These are phyloP conservation scores for Oncorhynchus kisutch DNA, from an alignment of 2,113 vertebrate species.

Conservation along the genomic window DNA sequence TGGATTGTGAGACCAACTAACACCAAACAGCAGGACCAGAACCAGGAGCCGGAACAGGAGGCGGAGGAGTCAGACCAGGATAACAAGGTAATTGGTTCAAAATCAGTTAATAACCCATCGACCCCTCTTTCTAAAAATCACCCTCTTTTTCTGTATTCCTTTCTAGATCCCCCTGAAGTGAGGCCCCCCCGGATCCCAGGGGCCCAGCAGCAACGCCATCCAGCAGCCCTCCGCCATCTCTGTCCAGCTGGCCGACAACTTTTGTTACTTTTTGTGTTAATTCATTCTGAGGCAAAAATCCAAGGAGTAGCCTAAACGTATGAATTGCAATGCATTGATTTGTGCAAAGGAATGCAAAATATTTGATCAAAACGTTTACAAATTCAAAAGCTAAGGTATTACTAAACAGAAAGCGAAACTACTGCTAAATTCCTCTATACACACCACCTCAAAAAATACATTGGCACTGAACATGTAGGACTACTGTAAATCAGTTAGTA, in stretches of 20 bases:
- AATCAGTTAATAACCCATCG: not conserved
- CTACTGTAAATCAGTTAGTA: not conserved
- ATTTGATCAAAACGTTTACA: no score
- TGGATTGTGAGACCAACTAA: constrained; percentile 56
- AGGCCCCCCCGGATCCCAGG: constrained; percentile 31
- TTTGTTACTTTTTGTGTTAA: no score
- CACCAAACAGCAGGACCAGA: not conserved
- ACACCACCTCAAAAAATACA: no score
- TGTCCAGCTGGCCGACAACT: constrained; percentile 11
- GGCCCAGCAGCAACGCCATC: constrained; percentile 12
- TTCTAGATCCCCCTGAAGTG: constrained; percentile 36
- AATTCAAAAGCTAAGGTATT: no score
- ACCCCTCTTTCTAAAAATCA: not conserved
- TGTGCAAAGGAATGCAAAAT: no score
- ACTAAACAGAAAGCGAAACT: no score
- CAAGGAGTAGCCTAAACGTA: no score
- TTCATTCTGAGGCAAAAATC: no score
- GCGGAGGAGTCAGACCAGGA: constrained; percentile 1
- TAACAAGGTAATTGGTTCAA: constrained; percentile 50
- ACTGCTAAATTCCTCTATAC: no score
- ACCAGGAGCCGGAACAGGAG: not conserved
- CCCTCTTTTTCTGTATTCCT: constrained; percentile 11
- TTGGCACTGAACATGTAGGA: no score
- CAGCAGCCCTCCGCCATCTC: constrained; percentile 40
- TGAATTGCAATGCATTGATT: no score